Percentiles rank a stretch among this genome's conserved stretches.
Evolutionary conservation across 30 jellyfish, hydroid and myxozoan species (phyloP).

Genomic region (Chrysaora quinquecirrha): DNA sequence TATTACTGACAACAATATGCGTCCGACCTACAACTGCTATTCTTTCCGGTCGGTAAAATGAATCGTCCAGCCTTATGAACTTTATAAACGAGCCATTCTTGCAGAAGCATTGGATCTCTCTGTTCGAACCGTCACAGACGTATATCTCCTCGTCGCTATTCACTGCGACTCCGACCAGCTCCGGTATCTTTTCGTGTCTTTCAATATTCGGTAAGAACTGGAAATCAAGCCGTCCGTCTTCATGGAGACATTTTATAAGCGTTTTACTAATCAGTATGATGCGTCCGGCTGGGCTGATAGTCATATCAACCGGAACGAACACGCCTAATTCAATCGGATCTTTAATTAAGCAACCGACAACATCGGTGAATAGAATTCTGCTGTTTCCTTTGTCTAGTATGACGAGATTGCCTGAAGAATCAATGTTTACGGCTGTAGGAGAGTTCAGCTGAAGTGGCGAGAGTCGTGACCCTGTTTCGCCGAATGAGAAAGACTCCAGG

Average conservation of each 20-base stretch:
- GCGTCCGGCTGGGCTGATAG: constrained; percentile 33
- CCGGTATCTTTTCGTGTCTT: constrained; percentile 32
- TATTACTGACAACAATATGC: constrained; percentile 30
- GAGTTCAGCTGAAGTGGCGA: constrained; percentile 46
- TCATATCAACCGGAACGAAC: constrained; percentile 46
- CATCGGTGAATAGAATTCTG: constrained; percentile 16
- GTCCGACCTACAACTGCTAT: constrained; percentile 12
- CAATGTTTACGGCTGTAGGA: constrained; percentile 27
- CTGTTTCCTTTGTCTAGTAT: constrained; percentile 50
- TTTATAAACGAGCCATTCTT: constrained; percentile 24
- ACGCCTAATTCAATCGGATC: constrained; percentile 15
- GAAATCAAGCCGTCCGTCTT: constrained; percentile 17
- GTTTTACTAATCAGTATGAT: constrained; percentile 36
- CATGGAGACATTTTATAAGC: constrained; percentile 14
- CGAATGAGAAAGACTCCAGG: constrained; percentile 37
- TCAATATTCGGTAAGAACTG: constrained; percentile 47
- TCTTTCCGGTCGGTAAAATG: constrained; percentile 26
- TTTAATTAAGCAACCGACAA: constrained; percentile 8
- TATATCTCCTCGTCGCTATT: constrained; percentile 35
- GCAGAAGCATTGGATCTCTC: constrained; percentile 27
- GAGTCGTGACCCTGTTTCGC: constrained; percentile 51
- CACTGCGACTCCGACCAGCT: constrained; percentile 29
- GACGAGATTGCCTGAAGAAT: constrained; percentile 6
- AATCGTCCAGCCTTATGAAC: constrained; percentile 39
- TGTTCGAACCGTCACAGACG: constrained; percentile 47